These are phyloP conservation scores for Hippocampus zosterae DNA, from an alignment of 2,113 vertebrate genomes.

Conservation along the genomic window DNA sequence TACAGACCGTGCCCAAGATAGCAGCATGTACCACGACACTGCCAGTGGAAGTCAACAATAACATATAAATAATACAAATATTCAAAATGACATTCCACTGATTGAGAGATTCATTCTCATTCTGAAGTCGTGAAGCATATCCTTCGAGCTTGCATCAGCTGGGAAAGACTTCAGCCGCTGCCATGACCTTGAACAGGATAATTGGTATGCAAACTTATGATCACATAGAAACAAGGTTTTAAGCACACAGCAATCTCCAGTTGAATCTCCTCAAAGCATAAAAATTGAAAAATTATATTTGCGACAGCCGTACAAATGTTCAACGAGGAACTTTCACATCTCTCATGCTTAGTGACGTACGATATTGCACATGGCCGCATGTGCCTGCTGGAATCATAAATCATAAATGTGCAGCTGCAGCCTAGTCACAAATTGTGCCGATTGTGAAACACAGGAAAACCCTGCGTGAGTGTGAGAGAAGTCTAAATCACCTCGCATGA, in stretches of 20 bases:
- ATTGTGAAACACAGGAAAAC: conserved; percentile 64
- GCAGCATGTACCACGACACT: background rate
- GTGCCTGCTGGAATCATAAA: conserved; percentile 49
- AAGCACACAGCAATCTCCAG: conserved; percentile 18
- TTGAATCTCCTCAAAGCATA: conserved; percentile 20
- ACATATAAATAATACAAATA: background rate
- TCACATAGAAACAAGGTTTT: background rate
- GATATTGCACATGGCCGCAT: conserved; percentile 41
- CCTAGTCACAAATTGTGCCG: conserved; percentile 63
- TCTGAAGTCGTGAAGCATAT: background rate
- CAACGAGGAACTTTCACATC: conserved; percentile 31
- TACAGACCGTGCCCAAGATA: background rate
- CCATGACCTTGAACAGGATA: background rate
- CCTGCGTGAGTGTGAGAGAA: conserved; percentile 30
- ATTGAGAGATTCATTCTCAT: background rate
- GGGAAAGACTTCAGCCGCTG: background rate
- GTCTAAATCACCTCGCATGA: conserved; percentile 57
- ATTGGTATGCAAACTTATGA: background rate
- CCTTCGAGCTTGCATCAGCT: background rate
- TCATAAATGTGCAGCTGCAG: conserved; percentile 38
- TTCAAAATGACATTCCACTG: background rate
- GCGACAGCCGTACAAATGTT: conserved; percentile 23
- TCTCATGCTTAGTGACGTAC: conserved; percentile 31
- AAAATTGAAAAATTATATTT: conserved; percentile 10
- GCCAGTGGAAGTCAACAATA: background rate